phyloP scores from a whole-genome alignment of 2,797 vertebrate genomes.

The Scleropages formosus region DNA sequence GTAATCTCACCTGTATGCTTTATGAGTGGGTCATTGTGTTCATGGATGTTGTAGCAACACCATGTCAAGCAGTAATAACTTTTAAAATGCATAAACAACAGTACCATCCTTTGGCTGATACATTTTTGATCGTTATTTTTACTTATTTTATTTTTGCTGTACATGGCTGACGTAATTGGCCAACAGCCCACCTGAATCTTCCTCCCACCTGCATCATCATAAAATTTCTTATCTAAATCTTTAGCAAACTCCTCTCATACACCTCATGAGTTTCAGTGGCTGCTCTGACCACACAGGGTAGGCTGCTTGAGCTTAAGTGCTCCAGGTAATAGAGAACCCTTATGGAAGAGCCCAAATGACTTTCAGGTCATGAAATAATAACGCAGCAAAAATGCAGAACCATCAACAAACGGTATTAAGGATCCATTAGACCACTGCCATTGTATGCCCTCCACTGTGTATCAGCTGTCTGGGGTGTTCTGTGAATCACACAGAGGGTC shows the following conservation, averaged over 20 bases:
- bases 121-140: no score
- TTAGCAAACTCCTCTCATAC: no score
- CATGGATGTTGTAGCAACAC: background rate
- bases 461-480: background rate
- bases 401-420: background rate
- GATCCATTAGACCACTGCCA: background rate
- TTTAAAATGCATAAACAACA: no score
- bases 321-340: background rate
- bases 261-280: background rate
- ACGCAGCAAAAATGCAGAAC: background rate
- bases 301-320: background rate
- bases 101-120: no score
- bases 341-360: background rate
- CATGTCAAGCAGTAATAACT: no score
- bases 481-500: background rate
- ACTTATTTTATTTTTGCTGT: no score
- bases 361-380: background rate
- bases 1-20: background rate
- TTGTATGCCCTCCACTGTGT: background rate
- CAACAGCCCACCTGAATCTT: background rate
- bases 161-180: no score
- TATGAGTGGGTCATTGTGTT: background rate
- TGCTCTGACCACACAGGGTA: background rate
- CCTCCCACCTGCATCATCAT: background rate
- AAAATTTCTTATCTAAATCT: no score